These are phyloP conservation scores for Drosophila paranaensis DNA, from an alignment of 2,888 invertebrate genomes.

Conservation along the genomic window DNA sequence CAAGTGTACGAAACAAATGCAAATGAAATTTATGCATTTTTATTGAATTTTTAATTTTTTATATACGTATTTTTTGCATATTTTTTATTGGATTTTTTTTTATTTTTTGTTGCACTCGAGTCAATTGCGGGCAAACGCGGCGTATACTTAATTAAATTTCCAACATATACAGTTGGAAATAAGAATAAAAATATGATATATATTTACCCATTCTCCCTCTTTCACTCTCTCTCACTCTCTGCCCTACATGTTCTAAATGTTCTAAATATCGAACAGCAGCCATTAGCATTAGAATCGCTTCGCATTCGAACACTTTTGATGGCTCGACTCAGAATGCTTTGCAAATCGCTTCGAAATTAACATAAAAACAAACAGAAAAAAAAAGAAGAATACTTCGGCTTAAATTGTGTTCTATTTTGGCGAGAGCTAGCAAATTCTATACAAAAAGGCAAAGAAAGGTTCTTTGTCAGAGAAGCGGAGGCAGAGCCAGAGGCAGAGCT, in stretches of 20 bases:
- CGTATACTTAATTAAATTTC: slow-evolving; percentile 43
- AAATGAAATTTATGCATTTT: background rate
- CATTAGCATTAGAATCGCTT: slow-evolving; percentile 2
- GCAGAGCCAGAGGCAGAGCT: background rate
- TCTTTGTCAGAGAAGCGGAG: background rate
- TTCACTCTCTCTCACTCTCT: background rate
- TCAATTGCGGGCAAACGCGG: slow-evolving; percentile 26
- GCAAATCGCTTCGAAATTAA: slow-evolving; percentile 9
- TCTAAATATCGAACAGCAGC: background rate
- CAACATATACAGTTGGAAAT: slow-evolving; percentile 1
- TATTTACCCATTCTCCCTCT: background rate
- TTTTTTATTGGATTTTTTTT: background rate
- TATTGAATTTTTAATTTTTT: background rate
- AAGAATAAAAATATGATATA: no score
- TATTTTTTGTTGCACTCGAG: background rate
- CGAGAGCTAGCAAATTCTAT: background rate
- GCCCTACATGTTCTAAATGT: background rate
- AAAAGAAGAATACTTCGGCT: background rate
- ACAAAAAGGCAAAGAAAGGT: slow-evolving; percentile 9
- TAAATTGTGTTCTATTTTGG: background rate
- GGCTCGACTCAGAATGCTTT: slow-evolving; percentile 5
- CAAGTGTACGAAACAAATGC: background rate
- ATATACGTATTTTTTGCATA: background rate
- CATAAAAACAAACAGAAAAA: background rate
- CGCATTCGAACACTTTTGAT: background rate